A percentile compares a stretch with the other conserved stretches of the same genome.
Conservation (phyloP, 2,888 invertebrate genomes). For the Pardosa pseudoannulata region DNA sequence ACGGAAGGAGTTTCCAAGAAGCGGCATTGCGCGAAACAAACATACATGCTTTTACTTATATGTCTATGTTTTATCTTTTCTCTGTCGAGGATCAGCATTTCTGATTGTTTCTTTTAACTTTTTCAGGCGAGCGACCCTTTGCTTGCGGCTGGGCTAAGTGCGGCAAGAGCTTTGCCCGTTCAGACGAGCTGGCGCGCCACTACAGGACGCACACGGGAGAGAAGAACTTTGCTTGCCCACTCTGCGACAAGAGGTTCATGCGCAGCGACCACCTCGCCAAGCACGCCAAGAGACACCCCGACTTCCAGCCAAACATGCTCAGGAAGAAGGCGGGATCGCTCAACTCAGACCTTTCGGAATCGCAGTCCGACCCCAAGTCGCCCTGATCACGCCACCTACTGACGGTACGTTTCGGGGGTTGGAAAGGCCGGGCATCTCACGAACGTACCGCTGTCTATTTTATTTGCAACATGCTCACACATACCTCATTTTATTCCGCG, state of each 20-base stretch:
- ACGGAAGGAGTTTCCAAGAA: too few species aligned
- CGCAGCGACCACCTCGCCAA: conserved; percentile 83
- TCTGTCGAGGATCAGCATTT: too few species aligned
- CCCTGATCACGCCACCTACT: too few species aligned
- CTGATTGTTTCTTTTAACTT: conserved; percentile 22
- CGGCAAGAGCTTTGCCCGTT: conserved; percentile 82
- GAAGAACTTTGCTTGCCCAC: conserved; percentile 82
- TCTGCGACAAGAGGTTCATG: conserved; percentile 83
- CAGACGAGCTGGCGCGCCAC: conserved; percentile 83
- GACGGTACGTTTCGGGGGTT: too few species aligned
- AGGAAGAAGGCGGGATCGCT: conserved; percentile 74
- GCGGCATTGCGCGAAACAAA: too few species aligned
- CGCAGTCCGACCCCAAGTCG: too few species aligned
- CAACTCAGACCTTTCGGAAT: conserved; percentile 39
- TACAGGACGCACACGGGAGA: conserved; percentile 83
- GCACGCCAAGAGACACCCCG: conserved; percentile 82
- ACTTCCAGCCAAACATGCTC: conserved; percentile 81
- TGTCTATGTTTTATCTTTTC: too few species aligned
- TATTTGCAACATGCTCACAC: too few species aligned
- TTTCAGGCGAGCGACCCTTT: conserved; percentile 82
- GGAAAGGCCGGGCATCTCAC: too few species aligned
- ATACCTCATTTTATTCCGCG: too few species aligned
- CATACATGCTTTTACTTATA: too few species aligned
- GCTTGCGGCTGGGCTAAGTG: conserved; percentile 83
- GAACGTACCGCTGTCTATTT: too few species aligned